Conservation (phyloP, 2,888 invertebrate species). For the Conchocele bisecta region DNA sequence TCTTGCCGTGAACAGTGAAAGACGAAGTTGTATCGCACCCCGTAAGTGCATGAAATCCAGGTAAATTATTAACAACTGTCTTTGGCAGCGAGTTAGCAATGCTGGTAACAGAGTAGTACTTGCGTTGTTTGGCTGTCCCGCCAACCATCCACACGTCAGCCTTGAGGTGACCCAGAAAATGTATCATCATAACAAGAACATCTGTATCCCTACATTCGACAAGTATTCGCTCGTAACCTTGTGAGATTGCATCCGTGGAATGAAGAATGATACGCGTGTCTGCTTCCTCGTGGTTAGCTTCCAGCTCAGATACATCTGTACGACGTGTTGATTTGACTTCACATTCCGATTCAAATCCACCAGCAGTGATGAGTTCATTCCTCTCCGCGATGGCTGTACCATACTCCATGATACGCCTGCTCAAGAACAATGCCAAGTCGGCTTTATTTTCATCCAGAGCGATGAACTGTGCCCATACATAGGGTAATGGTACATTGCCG, state of each 20-base stretch:
- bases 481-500: constrained; percentile 19
- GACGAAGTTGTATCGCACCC: constrained; percentile 30
- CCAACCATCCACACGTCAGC: constrained; percentile 28
- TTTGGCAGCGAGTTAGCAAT: not conserved
- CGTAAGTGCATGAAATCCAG: constrained; percentile 20
- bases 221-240: not conserved
- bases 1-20: constrained; percentile 37
- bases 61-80: not conserved
- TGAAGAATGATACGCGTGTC: constrained; percentile 2
- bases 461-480: constrained; percentile 30
- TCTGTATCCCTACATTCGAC: constrained; percentile 1
- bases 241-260: not conserved
- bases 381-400: not conserved
- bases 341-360: not conserved
- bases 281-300: constrained; percentile 9
- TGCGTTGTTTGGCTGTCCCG: constrained; percentile 11
- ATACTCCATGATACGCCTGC: not conserved
- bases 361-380: not conserved
- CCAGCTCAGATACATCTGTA: not conserved
- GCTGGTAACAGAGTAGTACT: not conserved
- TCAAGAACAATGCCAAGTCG: constrained; percentile 24
- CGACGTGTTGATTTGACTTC: constrained; percentile 12
- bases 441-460: constrained; percentile 34
- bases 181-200: constrained; percentile 13
- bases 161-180: not conserved